phyloP scores from a whole-genome alignment of 1,140 invertebrate genomes.

The Coptotermes formosanus region DNA sequence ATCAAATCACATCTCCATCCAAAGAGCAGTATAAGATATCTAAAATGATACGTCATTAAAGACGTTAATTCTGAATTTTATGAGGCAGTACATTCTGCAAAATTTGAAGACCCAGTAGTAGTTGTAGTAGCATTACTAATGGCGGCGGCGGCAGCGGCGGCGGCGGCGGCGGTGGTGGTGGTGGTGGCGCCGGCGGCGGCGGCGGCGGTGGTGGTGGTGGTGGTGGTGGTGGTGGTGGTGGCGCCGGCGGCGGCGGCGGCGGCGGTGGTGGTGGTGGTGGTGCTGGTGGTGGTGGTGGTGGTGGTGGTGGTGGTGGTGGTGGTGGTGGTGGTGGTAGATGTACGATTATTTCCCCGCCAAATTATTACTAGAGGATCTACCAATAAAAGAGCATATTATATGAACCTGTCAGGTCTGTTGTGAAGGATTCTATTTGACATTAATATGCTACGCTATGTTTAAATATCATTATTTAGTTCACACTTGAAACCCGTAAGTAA shows the following conservation, averaged over 20 bases:
- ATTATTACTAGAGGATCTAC: no score
- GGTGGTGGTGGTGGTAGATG: conserved; percentile 30
- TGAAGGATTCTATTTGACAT: no score
- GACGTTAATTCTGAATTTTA: no score
- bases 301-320: conserved; percentile 32
- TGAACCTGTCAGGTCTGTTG: no score
- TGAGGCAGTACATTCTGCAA: background rate
- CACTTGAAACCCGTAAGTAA: no score
- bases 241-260: background rate
- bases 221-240: conserved; percentile 27
- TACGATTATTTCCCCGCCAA: background rate
- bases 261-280: conserved; percentile 23
- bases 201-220: conserved; percentile 22
- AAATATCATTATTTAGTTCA: no score
- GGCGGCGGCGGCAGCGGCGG: background rate
- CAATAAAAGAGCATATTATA: no score
- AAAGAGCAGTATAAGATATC: no score
- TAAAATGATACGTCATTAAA: no score
- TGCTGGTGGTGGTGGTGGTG: conserved; percentile 31
- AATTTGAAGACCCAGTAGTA: background rate
- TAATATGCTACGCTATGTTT: no score
- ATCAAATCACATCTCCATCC: no score
- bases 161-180: conserved; percentile 22
- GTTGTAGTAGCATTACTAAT: background rate
- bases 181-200: conserved; percentile 21